A percentile compares a stretch with the other conserved stretches of the same genome.
phyloP scores from a whole-genome alignment of 2,888 invertebrate species.

The Agrotis segetum region DNA sequence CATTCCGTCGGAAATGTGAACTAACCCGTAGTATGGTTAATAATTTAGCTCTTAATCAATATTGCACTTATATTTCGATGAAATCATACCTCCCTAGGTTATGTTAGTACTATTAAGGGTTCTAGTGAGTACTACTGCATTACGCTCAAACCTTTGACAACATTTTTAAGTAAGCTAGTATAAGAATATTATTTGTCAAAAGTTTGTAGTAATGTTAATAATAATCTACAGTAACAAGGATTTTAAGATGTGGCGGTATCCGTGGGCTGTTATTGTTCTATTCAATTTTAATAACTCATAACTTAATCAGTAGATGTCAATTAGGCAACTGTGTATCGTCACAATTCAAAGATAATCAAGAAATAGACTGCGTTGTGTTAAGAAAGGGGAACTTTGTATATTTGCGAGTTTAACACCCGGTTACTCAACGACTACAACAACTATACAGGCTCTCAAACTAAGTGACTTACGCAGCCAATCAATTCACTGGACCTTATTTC shows the following conservation, averaged over 20 bases:
- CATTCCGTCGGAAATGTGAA: slow-evolving; percentile 2
- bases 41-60: slow-evolving; percentile 39
- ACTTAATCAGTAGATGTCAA: slow-evolving; percentile 34
- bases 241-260: slow-evolving; percentile 21
- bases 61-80: slow-evolving; percentile 61
- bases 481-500: not conserved
- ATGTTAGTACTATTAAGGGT: slow-evolving; percentile 9
- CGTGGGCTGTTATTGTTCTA: slow-evolving; percentile 39
- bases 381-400: slow-evolving; percentile 7
- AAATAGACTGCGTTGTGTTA: slow-evolving; percentile 2
- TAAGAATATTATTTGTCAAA: slow-evolving; percentile 57
- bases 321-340: slow-evolving; percentile 30
- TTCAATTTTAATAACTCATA: slow-evolving; percentile 36
- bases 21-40: slow-evolving; percentile 6
- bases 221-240: slow-evolving; percentile 32
- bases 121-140: slow-evolving; percentile 44
- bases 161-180: slow-evolving; percentile 39
- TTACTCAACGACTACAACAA: not conserved
- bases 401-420: slow-evolving; percentile 2
- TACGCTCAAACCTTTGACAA: slow-evolving; percentile 55
- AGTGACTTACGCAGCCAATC: slow-evolving; percentile 7
- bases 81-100: slow-evolving; percentile 36
- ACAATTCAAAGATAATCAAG: slow-evolving; percentile 18
- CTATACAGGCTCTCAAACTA: not conserved
- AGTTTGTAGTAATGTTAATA: slow-evolving; percentile 44